Evolutionary conservation across 2,113 vertebrate species (phyloP).

Genomic region (Embiotoca jacksoni): DNA sequence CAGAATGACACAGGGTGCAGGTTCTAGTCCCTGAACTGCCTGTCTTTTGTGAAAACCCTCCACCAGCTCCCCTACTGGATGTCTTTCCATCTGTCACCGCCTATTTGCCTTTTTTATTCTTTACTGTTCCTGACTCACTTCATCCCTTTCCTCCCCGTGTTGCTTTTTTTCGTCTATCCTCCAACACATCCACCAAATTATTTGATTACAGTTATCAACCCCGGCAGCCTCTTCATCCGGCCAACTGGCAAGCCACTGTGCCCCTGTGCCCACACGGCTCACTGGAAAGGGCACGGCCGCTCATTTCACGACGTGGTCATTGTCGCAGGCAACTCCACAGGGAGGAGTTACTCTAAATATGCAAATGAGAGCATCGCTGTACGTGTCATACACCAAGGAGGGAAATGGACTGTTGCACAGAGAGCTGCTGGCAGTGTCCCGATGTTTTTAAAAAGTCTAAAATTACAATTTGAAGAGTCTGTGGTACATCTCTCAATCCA

Average conservation of each 20-base stretch:
- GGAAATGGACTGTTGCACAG: constrained; percentile 6
- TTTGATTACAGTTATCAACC: constrained; percentile 48
- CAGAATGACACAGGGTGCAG: constrained; percentile 45
- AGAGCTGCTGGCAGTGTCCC: constrained; percentile 13
- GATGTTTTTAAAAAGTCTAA: constrained; percentile 36
- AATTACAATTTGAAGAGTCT: constrained; percentile 52
- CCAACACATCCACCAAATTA: constrained; percentile 29
- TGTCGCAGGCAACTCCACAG: constrained; percentile 57
- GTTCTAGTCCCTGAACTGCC: constrained; percentile 33
- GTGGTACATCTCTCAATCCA: constrained; percentile 40
- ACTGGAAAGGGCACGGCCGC: constrained; percentile 44
- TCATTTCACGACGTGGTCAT: constrained; percentile 66
- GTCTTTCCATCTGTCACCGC: not conserved
- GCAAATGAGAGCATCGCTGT: constrained; percentile 47
- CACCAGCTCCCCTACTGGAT: not conserved
- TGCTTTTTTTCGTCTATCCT: not conserved
- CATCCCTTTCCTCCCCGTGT: not conserved
- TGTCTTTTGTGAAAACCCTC: constrained; percentile 17
- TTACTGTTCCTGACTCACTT: not conserved
- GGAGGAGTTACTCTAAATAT: constrained; percentile 61
- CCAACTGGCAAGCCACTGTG: constrained; percentile 60
- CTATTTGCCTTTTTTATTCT: not conserved
- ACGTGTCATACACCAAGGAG: constrained; percentile 27
- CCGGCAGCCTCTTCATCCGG: constrained; percentile 28
- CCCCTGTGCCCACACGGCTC: constrained; percentile 47